Conservation (phyloP, 2,888 invertebrate species). For the Schrankia costaestrigalis region DNA sequence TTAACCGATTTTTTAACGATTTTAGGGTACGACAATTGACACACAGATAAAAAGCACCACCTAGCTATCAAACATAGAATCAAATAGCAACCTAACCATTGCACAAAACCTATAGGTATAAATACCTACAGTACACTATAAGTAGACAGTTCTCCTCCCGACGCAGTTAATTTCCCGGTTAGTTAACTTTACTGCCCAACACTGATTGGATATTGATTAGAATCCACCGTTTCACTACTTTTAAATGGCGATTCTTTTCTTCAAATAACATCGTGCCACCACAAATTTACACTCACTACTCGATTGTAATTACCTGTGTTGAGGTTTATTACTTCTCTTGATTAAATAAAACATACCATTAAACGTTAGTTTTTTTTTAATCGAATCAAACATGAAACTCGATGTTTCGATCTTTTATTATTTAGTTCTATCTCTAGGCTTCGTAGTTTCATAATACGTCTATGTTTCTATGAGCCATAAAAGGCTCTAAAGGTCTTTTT, state of each 20-base stretch:
- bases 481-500: too few relatives aligned
- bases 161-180: conserved; percentile 76
- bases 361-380: conserved; percentile 42
- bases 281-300: conserved; percentile 76
- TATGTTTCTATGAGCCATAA: too few relatives aligned
- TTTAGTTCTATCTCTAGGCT: too few relatives aligned
- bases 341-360: conserved; percentile 71
- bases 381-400: conserved; percentile 25
- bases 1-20: too few relatives aligned
- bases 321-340: conserved; percentile 63
- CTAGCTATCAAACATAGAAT: too few relatives aligned
- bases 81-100: too few relatives aligned
- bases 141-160: conserved; percentile 41
- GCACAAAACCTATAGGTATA: neutral
- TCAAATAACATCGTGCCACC: conserved; percentile 65
- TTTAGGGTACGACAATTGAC: too few relatives aligned
- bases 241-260: conserved; percentile 69
- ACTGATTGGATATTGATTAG: conserved; percentile 80
- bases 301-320: conserved; percentile 67
- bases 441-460: too few relatives aligned
- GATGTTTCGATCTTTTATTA: conserved; percentile 21
- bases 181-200: conserved; percentile 74
- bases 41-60: too few relatives aligned
- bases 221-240: conserved; percentile 65
- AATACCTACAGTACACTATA: conserved; percentile 8